A percentile compares a stretch with the other conserved stretches of the same genome.
Conservation (phyloP, 2,797 vertebrate genomes). For the Sebastes steindachneri region DNA sequence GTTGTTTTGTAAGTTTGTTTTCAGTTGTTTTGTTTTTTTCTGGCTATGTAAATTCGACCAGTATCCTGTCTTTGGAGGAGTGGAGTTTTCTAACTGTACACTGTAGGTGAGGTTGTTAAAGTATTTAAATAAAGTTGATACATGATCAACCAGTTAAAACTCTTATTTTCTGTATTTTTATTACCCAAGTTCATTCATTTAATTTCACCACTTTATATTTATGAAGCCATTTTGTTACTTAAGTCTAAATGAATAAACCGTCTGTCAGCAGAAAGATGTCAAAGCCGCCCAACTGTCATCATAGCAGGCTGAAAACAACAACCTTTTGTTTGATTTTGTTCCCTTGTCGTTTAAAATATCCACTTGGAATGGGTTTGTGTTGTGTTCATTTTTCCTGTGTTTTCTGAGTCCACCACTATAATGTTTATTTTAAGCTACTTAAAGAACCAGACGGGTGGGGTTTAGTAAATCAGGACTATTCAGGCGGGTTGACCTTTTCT, state of each 20-base stretch:
- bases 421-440: background rate
- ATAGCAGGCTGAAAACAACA: background rate
- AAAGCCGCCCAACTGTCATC: background rate
- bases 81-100: conserved; percentile 84
- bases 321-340: background rate
- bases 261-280: background rate
- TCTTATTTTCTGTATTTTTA: background rate
- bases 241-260: background rate
- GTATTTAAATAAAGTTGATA: conserved; percentile 86
- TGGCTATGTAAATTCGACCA: conserved; percentile 76
- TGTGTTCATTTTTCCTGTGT: background rate
- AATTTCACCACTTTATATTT: background rate
- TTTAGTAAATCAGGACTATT: background rate
- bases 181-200: background rate
- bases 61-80: conserved; percentile 68
- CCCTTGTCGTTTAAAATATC: background rate
- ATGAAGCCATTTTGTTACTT: background rate
- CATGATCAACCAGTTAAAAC: conserved; percentile 56
- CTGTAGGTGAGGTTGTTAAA: conserved; percentile 82
- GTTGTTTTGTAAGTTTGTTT: conserved; percentile 73
- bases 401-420: background rate
- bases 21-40: conserved; percentile 11
- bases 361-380: background rate
- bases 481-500: background rate
- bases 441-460: conserved; percentile 3